These are phyloP conservation scores for Taxidea taxus DNA, from an alignment of 2,113 vertebrate genomes.

Conservation along the genomic window DNA sequence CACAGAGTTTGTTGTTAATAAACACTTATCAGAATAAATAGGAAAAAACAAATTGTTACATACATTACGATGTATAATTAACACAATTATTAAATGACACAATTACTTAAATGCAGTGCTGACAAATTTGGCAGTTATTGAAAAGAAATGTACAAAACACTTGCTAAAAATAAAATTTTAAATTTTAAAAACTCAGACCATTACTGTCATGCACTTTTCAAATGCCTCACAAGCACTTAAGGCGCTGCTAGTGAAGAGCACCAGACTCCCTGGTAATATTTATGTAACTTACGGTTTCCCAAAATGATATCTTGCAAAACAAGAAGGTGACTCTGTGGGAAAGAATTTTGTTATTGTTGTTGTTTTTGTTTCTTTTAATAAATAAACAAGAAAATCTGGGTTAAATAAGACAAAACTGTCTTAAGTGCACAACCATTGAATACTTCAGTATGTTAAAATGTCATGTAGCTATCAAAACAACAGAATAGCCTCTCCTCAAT, in stretches of 20 bases:
- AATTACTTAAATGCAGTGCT: conserved; percentile 97
- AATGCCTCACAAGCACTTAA: conserved; percentile 89
- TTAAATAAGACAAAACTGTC: background rate
- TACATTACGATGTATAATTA: background rate
- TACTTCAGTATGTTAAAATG: background rate
- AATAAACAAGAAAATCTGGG: background rate
- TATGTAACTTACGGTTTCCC: conserved; percentile 90
- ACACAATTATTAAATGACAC: conserved; percentile 75
- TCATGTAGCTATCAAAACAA: background rate
- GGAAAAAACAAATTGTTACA: background rate
- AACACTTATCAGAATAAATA: background rate
- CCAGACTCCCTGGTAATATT: conserved; percentile 77
- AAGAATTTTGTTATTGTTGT: background rate
- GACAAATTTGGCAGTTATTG: conserved; percentile 96
- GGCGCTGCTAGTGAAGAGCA: conserved; percentile 84
- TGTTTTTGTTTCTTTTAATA: background rate
- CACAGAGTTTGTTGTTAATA: background rate
- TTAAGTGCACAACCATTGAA: background rate
- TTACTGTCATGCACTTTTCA: conserved; percentile 90
- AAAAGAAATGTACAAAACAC: conserved; percentile 91
- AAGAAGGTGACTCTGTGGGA: background rate
- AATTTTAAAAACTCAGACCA: conserved; percentile 86
- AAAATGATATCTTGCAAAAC: background rate
- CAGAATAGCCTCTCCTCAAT: background rate
- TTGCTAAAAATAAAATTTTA: conserved; percentile 87